Base-by-base conservation (phyloP, 2,888 invertebrate species). In the Andrena bucephala region DNA sequence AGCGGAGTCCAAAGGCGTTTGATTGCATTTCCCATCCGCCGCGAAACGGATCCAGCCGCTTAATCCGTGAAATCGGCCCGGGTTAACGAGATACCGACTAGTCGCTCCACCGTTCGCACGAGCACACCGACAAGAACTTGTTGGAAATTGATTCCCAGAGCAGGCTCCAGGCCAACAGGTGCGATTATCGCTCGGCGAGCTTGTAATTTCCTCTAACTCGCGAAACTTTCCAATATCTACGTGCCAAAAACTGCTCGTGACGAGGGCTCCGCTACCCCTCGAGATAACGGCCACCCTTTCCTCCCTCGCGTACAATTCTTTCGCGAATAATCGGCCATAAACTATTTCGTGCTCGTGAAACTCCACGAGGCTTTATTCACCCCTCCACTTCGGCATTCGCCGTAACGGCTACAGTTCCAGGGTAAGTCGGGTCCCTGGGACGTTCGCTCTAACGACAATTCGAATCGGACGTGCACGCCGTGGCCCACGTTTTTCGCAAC, bases 81-180 rank as follows among this genome's bases (percentile, higher is more conserved):
- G 52, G 66, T 70, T 80, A 82, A 86, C 79, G 87, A 86, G 85
- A 79, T 82, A 86, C 80, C 87, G 66, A 60, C 48, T 63, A 77
- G 69, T 63, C 67, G 73, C 57, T 60, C 59, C 74, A 48, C 71
- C 50, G 72, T 67, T 42, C 60, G 68, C 72, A 33, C 24, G 67
- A 70, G 50, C 66, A 59, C 50, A 33, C 57, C 60, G 66, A 59
- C 77, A 54, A 78, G 78, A 77, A 87, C 76, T 78, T 73, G 42
- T 50, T 69, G 77, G 74, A 87, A 87, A 87, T 87, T 83, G 87
- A 87, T 87, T 87, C 65, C 59, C 54, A 31, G 63, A 20, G 48
- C 42, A 48, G 62, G 62, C 24, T 29, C 62, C 70, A 27, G 33
- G 42, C 80, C 81, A 85, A 86, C 81, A 75, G 80, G 85, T 78